Evolutionary conservation across 2,888 invertebrate species (phyloP).

Genomic region (Marronus borbonicus): DNA sequence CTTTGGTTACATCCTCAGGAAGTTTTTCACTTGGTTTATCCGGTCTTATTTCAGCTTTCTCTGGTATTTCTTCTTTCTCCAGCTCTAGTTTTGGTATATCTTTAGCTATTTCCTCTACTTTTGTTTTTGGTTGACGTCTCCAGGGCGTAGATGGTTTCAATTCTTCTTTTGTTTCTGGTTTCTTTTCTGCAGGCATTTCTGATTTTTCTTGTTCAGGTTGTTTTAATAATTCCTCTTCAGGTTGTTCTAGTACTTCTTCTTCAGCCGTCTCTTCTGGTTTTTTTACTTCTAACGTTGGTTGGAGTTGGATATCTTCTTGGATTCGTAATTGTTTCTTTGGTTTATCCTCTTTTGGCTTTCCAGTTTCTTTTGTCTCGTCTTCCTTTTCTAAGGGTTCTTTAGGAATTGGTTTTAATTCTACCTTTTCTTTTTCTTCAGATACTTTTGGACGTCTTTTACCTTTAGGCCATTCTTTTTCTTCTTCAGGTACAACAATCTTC

Average conservation of each 20-base stretch:
- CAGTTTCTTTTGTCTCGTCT: slow-evolving; percentile 61
- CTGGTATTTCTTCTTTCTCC: slow-evolving; percentile 67
- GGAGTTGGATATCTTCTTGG: slow-evolving; percentile 59
- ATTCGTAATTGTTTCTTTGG: slow-evolving; percentile 51
- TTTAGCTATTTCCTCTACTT: slow-evolving; percentile 48
- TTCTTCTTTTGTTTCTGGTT: slow-evolving; percentile 59
- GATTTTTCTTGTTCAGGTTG: slow-evolving; percentile 68
- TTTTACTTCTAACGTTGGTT: slow-evolving; percentile 55
- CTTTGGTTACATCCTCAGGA: slow-evolving; percentile 41
- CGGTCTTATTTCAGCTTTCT: slow-evolving; percentile 65
- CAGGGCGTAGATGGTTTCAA: slow-evolving; percentile 63
- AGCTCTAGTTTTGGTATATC: slow-evolving; percentile 60
- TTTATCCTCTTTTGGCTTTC: slow-evolving; percentile 67
- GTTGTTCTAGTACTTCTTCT: slow-evolving; percentile 57
- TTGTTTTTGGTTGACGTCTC: slow-evolving; percentile 61
- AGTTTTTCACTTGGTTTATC: slow-evolving; percentile 55
- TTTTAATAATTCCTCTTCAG: slow-evolving; percentile 56
- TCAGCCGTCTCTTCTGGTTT: slow-evolving; percentile 58
- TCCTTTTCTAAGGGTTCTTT: slow-evolving; percentile 65
- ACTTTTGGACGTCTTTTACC: slow-evolving; percentile 60
- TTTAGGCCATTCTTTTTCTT: slow-evolving; percentile 52
- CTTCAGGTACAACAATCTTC: slow-evolving; percentile 58
- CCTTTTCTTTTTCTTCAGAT: slow-evolving; percentile 63
- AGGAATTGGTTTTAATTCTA: slow-evolving; percentile 60
- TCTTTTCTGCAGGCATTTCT: slow-evolving; percentile 63